Evolutionary conservation across 2,888 invertebrate genomes (phyloP).

Genomic region (Sylvicola fuscatus): DNA sequence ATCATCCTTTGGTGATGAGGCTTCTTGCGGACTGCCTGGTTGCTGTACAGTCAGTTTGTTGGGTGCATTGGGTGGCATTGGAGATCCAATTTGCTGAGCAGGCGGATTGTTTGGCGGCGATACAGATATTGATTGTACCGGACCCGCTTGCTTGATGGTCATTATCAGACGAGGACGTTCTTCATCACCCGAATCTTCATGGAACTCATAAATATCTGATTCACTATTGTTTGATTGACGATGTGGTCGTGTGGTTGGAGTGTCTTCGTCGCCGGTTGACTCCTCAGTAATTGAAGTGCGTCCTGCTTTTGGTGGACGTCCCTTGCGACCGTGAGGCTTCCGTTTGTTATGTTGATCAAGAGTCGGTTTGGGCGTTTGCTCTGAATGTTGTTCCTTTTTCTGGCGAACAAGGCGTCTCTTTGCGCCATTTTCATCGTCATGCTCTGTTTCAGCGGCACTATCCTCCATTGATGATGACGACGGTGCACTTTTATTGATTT

Average conservation of each 20-base stretch:
- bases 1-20: constrained; percentile 1
- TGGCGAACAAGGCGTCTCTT: background rate
- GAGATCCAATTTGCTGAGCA: constrained; percentile 9
- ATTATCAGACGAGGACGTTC: constrained; percentile 52
- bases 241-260: constrained; percentile 8
- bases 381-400: too few species aligned
- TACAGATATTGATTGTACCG: constrained; percentile 11
- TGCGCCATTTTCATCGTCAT: background rate
- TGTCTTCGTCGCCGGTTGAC: constrained; percentile 20
- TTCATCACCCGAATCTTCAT: constrained; percentile 74
- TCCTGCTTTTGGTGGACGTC: constrained; percentile 12
- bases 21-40: constrained; percentile 30
- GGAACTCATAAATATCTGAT: constrained; percentile 76
- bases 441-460: background rate
- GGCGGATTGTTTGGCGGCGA: constrained; percentile 10
- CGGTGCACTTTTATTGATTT: too few species aligned
- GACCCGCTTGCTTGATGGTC: constrained; percentile 41
- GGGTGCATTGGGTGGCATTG: constrained; percentile 8
- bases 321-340: constrained; percentile 11
- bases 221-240: constrained; percentile 11
- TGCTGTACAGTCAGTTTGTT: constrained; percentile 15
- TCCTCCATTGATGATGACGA: constrained; percentile 1
- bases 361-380: too few species aligned
- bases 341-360: too few species aligned
- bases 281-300: background rate